phyloP scores from a whole-genome alignment of 2,113 vertebrate genomes.

The Albula glossodonta region DNA sequence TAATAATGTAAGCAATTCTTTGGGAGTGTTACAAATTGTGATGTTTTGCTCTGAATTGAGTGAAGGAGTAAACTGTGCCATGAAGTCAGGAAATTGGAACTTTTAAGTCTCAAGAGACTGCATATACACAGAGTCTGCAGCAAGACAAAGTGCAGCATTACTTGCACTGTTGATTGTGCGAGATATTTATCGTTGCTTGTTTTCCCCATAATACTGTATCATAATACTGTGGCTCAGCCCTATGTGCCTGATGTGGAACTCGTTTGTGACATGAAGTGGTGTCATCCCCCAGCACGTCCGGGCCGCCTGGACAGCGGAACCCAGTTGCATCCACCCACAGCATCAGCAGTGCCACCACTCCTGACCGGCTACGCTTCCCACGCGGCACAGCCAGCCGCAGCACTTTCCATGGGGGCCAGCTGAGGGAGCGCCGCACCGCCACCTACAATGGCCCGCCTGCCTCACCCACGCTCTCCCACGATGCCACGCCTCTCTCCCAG shows the following conservation, averaged over 20 bases:
- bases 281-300: conserved; percentile 63
- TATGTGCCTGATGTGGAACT: neutral
- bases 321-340: conserved; percentile 94
- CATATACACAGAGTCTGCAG: neutral
- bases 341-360: conserved; percentile 85
- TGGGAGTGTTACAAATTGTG: neutral
- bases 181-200: neutral
- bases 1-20: neutral
- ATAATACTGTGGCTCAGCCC: neutral
- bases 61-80: neutral
- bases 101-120: neutral
- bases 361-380: conserved; percentile 91
- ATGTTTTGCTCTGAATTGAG: neutral
- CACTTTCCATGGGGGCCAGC: conserved; percentile 94
- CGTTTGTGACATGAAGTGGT: neutral
- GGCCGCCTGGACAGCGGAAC: conserved; percentile 83
- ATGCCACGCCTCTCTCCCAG: conserved; percentile 87
- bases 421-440: conserved; percentile 90
- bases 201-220: neutral
- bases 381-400: conserved; percentile 90
- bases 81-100: neutral
- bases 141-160: neutral
- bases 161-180: neutral
- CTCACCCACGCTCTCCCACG: conserved; percentile 91
- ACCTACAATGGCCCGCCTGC: conserved; percentile 96